Evolutionary conservation across 1,140 invertebrate genomes (phyloP).

Genomic region (Trachelipus rathkii): DNA sequence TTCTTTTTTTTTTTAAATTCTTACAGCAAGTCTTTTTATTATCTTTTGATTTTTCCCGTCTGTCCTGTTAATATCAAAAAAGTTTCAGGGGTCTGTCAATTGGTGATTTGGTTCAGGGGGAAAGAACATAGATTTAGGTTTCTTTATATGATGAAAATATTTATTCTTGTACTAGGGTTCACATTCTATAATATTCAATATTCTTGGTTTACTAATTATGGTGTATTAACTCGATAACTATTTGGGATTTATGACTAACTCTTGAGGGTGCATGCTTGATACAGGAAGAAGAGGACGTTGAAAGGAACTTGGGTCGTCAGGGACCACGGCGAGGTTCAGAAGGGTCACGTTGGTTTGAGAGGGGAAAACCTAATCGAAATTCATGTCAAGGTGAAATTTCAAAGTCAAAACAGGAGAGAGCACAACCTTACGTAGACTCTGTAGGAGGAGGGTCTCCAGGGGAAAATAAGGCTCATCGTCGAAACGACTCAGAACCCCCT

Average conservation of each 20-base stretch:
- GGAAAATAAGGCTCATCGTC: constrained; percentile 38
- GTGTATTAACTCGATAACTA: too few relatives aligned
- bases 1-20: too few relatives aligned
- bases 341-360: not conserved
- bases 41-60: too few relatives aligned
- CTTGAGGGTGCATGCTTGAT: not conserved
- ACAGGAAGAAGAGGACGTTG: not conserved
- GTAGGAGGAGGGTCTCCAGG: not conserved
- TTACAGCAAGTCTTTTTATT: too few relatives aligned
- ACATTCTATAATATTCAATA: too few relatives aligned
- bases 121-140: too few relatives aligned
- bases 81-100: too few relatives aligned
- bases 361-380: constrained; percentile 11
- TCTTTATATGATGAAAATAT: too few relatives aligned
- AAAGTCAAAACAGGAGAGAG: constrained; percentile 1
- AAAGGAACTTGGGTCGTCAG: not conserved
- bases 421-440: not conserved
- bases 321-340: not conserved
- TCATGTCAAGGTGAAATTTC: not conserved
- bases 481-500: constrained; percentile 40
- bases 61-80: too few relatives aligned
- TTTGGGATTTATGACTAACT: not conserved
- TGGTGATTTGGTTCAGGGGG: too few relatives aligned
- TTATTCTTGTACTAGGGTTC: too few relatives aligned
- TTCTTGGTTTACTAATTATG: too few relatives aligned